Conservation (phyloP, 2,888 invertebrate species). For the Drosophila birchii region DNA sequence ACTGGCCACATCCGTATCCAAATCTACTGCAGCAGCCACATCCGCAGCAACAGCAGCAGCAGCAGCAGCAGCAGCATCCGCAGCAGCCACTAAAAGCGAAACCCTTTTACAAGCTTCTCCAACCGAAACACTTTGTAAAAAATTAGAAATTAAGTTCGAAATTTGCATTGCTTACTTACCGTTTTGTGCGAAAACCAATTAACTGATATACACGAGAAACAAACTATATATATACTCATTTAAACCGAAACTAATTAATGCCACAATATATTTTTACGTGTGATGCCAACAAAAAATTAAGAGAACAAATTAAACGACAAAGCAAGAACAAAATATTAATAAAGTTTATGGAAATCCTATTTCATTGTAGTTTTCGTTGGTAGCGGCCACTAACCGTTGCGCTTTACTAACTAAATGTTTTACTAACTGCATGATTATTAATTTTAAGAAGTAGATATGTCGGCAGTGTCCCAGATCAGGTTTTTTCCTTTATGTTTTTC, state of each 20-base stretch:
- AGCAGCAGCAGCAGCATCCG: conserved; percentile 17
- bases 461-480: no score
- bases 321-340: conserved; percentile 55
- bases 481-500: no score
- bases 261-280: conserved; percentile 65
- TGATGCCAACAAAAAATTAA: conserved; percentile 36
- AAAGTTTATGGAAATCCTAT: conserved; percentile 64
- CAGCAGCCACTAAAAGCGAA: conserved; percentile 39
- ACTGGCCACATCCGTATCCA: conserved; percentile 55
- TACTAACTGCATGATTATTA: conserved; percentile 6
- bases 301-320: conserved; percentile 8
- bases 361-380: conserved; percentile 62
- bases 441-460: background rate
- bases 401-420: conserved; percentile 39
- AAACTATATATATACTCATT: conserved; percentile 40
- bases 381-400: conserved; percentile 43
- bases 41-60: conserved; percentile 24
- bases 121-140: conserved; percentile 45
- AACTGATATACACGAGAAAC: conserved; percentile 36
- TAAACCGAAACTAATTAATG: conserved; percentile 30
- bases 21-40: conserved; percentile 31
- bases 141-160: conserved; percentile 61
- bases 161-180: conserved; percentile 69
- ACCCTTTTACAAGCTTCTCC: conserved; percentile 49
- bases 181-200: conserved; percentile 38